A percentile compares a stretch with the other conserved stretches of the same genome.
Conservation (phyloP, 2,888 invertebrate genomes). For the Platynereis dumerilii region DNA sequence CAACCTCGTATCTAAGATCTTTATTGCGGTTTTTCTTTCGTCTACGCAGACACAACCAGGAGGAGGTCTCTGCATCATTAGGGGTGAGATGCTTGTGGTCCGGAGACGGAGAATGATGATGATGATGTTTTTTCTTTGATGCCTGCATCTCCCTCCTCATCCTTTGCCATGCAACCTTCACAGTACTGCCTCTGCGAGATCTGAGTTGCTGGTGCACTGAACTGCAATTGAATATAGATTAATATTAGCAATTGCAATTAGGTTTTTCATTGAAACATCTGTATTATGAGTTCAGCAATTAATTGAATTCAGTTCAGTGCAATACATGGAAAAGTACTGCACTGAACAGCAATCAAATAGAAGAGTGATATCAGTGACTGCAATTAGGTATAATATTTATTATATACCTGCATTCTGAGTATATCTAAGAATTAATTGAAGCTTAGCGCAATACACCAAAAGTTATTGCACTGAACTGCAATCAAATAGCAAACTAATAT, state of each 20-base stretch:
- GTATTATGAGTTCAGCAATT: too few relatives aligned
- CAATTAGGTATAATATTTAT: too few relatives aligned
- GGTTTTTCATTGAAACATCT: background rate
- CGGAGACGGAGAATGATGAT: background rate
- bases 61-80: background rate
- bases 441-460: too few relatives aligned
- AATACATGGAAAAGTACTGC: too few relatives aligned
- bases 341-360: too few relatives aligned
- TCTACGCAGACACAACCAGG: background rate
- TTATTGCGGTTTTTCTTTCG: background rate
- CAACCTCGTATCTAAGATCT: background rate
- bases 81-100: slow-evolving; percentile 1
- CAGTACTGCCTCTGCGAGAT: slow-evolving; percentile 7
- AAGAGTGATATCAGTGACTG: too few relatives aligned
- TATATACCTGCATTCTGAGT: too few relatives aligned
- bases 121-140: background rate
- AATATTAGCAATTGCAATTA: background rate
- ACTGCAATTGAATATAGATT: background rate
- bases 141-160: background rate
- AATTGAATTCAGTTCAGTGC: too few relatives aligned
- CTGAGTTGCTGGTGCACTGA: background rate
- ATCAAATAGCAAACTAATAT: too few relatives aligned
- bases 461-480: too few relatives aligned
- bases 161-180: background rate
- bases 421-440: too few relatives aligned